Percentiles rank a stretch among this genome's conserved stretches.
These are phyloP conservation scores for Bradypodion ventrale DNA, from an alignment of 2,797 vertebrate genomes.

Conservation along the genomic window DNA sequence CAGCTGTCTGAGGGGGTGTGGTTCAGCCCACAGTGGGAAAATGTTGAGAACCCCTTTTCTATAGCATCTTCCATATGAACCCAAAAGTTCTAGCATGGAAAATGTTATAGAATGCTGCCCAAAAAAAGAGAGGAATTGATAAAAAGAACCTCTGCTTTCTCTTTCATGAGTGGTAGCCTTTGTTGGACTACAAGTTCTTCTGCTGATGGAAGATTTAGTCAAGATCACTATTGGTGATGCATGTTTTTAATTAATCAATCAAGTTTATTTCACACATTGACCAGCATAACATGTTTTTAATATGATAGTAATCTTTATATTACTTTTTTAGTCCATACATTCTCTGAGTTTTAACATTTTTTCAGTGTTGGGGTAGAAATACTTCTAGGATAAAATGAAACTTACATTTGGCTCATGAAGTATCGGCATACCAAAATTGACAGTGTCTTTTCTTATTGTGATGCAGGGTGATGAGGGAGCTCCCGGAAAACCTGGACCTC, in stretches of 20 bases:
- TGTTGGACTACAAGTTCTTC: background rate
- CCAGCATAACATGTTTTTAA: background rate
- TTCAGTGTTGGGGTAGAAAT: background rate
- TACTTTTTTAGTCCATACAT: background rate
- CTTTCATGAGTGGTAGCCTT: background rate
- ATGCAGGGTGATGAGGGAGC: conserved; percentile 91
- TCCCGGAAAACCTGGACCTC: conserved; percentile 87
- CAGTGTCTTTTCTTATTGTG: conserved; percentile 56
- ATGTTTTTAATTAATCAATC: background rate
- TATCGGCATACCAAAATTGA: background rate
- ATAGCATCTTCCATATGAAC: too few relatives aligned
- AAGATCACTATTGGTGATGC: too few relatives aligned
- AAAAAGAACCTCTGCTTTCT: background rate
- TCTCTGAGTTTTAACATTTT: background rate
- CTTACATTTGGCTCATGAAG: background rate
- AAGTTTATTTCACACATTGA: too few relatives aligned
- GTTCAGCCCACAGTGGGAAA: too few relatives aligned
- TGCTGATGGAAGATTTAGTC: background rate
- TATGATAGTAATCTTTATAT: background rate
- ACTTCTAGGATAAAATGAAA: background rate
- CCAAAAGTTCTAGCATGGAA: background rate
- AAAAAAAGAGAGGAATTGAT: background rate
- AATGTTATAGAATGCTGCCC: background rate
- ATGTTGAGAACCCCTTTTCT: too few relatives aligned
- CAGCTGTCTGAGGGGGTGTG: too few relatives aligned